Evolutionary conservation across 2,888 invertebrate species (phyloP).

Genomic region (Liodrosophila aerea): DNA sequence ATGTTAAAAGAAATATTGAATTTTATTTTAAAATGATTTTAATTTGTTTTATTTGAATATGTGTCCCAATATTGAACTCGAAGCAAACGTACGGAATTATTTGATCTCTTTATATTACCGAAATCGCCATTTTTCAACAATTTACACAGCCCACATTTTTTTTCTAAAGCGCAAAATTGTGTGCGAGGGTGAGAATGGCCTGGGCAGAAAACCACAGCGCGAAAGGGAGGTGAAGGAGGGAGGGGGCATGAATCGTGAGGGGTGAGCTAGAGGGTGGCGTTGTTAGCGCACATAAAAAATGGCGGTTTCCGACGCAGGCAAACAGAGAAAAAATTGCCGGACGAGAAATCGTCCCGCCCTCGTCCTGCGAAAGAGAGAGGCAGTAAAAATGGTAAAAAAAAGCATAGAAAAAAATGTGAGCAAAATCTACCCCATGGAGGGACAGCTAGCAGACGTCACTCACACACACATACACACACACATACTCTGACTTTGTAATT

Average conservation of each 20-base stretch:
- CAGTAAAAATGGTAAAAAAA: conserved; percentile 25
- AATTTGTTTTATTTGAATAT: neutral
- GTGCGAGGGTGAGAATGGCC: conserved; percentile 25
- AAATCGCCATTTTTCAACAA: conserved; percentile 54
- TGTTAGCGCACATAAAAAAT: conserved; percentile 71
- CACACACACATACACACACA: conserved; percentile 35
- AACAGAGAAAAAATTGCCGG: conserved; percentile 42
- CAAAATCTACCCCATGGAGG: conserved; percentile 66
- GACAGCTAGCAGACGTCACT: conserved; percentile 69
- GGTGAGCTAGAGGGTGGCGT: conserved; percentile 50
- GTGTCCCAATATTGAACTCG: too few relatives aligned
- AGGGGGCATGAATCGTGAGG: conserved; percentile 4
- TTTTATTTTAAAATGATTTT: too few relatives aligned
- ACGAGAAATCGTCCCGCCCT: conserved; percentile 13
- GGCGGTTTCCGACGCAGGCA: conserved; percentile 76
- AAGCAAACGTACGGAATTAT: conserved; percentile 22
- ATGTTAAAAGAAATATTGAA: too few relatives aligned
- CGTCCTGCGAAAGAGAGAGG: conserved; percentile 17
- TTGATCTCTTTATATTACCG: conserved; percentile 17
- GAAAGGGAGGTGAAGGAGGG: conserved; percentile 7
- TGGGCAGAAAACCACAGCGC: conserved; percentile 9
- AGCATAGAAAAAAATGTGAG: conserved; percentile 40
- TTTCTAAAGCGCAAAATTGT: conserved; percentile 63
- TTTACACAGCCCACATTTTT: conserved; percentile 56
- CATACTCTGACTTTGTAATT: conserved; percentile 52